Evolutionary conservation across 1,140 invertebrate genomes (phyloP), one percentile per base, ranked within the genome.

Genomic region (Asbolus verrucosus): DNA sequence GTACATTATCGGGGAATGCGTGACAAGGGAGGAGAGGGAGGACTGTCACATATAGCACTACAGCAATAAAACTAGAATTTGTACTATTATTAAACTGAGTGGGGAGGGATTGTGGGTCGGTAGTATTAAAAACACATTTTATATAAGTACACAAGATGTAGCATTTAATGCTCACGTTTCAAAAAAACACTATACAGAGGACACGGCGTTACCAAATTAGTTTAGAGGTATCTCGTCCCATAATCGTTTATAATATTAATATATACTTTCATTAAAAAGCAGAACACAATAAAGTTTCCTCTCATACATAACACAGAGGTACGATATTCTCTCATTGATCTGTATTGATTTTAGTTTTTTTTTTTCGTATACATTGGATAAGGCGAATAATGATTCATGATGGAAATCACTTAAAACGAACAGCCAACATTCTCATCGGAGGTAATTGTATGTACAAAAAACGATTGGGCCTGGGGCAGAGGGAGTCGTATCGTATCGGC

Each of bases 141-240:
- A 80, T 80, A 83, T 81, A 81, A 79, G 80, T 86, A 86, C 85
- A 86, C 85, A 86, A 86, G 84, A 85, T 85, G 84, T 84, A 85
- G 85, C 85, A 86, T 86, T 86, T 86, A 86, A 86, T 86, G 85
- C 85, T 86, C 82, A 85, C 83, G 84, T 85, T 86, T 85, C 84
- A 85, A 86, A 86, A 78, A 85, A 86, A 86, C 84, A 86, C 85
- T 86, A 85, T 85, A 86, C 85, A 86, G 84, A 85, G 84, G 84
- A 85, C 84, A 80, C 77, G 75, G 78, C 78, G 76, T 81, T 79
- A 81, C 77, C 80, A 79, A 79, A 79, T 76, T 77, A 79, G 73
- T 78, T 78, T 76, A 78, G 77, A 72, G 77, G 78, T 80, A 79
- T 80, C 78, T 80, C 76, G 78, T 80, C 78, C 78, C 74, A 79